A percentile compares a stretch with the other conserved stretches of the same genome.
Conservation (phyloP, 1,140 invertebrate species). For the Formica exsecta region DNA sequence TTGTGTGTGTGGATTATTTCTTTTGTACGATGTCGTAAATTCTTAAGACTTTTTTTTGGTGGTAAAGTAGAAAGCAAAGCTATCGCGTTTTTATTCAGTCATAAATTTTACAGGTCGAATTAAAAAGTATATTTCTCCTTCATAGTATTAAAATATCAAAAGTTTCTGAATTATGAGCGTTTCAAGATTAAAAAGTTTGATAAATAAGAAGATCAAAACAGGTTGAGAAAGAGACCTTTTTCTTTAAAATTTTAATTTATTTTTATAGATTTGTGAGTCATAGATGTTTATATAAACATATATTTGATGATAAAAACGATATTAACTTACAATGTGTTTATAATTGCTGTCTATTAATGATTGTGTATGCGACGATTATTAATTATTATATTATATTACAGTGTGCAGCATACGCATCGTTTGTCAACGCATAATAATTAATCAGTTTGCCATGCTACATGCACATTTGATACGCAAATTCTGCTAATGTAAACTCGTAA, state of each 20-base stretch:
- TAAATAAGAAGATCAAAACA: background rate
- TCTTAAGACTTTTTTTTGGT: conserved; percentile 48
- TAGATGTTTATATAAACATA: background rate
- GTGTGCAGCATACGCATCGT: conserved; percentile 56
- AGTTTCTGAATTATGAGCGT: conserved; percentile 27
- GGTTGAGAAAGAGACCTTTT: background rate
- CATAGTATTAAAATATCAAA: background rate
- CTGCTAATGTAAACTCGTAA: conserved; percentile 54
- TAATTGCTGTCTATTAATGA: conserved; percentile 67
- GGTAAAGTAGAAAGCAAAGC: conserved; percentile 37
- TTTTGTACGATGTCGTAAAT: conserved; percentile 37
- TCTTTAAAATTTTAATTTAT: conserved; percentile 11
- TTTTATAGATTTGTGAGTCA: background rate
- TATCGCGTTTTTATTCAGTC: conserved; percentile 5
- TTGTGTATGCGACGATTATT: conserved; percentile 62
- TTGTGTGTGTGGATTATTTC: conserved; percentile 30
- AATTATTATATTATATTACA: conserved; percentile 62
- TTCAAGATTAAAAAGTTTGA: background rate
- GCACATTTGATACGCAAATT: conserved; percentile 41
- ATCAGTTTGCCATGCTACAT: conserved; percentile 46
- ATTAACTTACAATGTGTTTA: conserved; percentile 38
- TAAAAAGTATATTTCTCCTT: background rate
- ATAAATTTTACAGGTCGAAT: conserved; percentile 37
- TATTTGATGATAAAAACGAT: background rate
- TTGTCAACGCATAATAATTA: conserved; percentile 64